Evolutionary conservation across 2,113 vertebrate genomes (phyloP).

Genomic region (Eretmochelys imbricata): DNA sequence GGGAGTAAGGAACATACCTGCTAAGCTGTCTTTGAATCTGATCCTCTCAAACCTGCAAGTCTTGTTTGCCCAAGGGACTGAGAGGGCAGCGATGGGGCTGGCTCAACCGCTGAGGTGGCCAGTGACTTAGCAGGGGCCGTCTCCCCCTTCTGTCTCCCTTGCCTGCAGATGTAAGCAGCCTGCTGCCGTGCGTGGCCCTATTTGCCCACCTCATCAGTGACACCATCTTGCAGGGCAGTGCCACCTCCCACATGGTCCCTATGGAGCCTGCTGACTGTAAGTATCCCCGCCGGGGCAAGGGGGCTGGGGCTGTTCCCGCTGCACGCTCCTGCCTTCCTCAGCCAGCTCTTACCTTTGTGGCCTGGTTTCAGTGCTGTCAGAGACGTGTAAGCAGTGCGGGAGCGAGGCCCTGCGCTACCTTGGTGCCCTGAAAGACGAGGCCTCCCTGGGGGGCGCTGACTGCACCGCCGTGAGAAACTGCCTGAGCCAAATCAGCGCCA

Average conservation of each 20-base stretch:
- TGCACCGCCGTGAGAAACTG: conserved; percentile 72
- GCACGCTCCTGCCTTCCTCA: neutral
- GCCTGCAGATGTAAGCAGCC: conserved; percentile 78
- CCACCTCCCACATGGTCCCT: conserved; percentile 89
- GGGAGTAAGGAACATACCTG: neutral
- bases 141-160: neutral
- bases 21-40: neutral
- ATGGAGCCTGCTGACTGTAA: conserved; percentile 92
- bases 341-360: accelerated
- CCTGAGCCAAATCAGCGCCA: conserved; percentile 80
- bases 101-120: neutral
- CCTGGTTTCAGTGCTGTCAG: conserved; percentile 83
- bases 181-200: conserved; percentile 87
- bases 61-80: neutral
- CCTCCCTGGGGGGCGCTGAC: conserved; percentile 61
- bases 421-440: conserved; percentile 82
- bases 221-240: conserved; percentile 89
- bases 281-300: neutral
- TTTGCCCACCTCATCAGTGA: conserved; percentile 91
- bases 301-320: neutral
- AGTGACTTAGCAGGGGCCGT: neutral
- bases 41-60: neutral
- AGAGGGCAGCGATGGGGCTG: neutral
- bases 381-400: conserved; percentile 87
- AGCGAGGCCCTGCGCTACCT: conserved; percentile 85